A percentile compares a stretch with the other conserved stretches of the same genome.
Evolutionary conservation across 2,797 vertebrate species (phyloP).

Genomic region (Gila robusta): DNA sequence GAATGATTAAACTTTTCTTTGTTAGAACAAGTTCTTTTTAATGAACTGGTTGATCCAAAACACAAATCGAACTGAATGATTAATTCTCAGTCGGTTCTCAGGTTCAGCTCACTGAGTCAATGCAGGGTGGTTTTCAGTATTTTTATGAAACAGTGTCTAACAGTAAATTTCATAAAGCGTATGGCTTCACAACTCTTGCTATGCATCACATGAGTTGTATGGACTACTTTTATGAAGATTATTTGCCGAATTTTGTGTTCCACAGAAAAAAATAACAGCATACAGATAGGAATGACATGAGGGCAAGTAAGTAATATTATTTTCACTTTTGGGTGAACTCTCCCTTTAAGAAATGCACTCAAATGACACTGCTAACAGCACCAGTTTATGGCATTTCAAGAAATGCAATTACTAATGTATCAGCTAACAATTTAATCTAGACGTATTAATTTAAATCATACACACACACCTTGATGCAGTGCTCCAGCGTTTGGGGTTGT

Average conservation of each 20-base stretch:
- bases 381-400: not conserved
- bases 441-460: not conserved
- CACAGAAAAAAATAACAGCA: not conserved
- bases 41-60: not conserved
- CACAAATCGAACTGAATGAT: not conserved
- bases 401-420: not conserved
- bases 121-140: not conserved
- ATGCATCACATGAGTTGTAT: not conserved
- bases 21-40: not conserved
- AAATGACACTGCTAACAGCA: not conserved
- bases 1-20: not conserved
- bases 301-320: not conserved
- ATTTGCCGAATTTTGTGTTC: not conserved
- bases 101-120: not conserved
- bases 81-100: not conserved
- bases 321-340: not conserved
- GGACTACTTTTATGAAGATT: not conserved
- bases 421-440: not conserved
- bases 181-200: not conserved
- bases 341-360: not conserved
- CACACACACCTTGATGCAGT: conserved; percentile 63
- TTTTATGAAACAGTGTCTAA: not conserved
- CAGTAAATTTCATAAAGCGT: not conserved
- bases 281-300: not conserved
- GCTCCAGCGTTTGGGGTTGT: conserved; percentile 12